A percentile compares a stretch with the other conserved stretches of the same genome.
These are phyloP conservation scores for Rallus crepitans DNA, from an alignment of 2,797 vertebrate species.

Conservation along the genomic window DNA sequence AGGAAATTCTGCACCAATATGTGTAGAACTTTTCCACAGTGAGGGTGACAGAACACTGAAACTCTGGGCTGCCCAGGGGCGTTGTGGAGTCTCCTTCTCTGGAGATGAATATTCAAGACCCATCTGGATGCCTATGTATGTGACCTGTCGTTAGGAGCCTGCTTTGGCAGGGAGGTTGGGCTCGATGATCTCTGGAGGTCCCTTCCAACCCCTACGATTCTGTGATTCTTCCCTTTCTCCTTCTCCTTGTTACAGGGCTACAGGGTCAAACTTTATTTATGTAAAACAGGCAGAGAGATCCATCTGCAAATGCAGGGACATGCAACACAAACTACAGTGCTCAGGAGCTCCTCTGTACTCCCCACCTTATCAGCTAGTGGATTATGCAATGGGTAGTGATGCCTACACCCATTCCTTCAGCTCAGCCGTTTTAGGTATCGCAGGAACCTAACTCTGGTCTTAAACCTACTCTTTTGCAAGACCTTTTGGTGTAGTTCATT, in stretches of 20 bases:
- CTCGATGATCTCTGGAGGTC: too few relatives aligned
- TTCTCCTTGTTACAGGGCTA: neutral
- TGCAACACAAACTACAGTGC: neutral
- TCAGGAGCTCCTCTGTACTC: neutral
- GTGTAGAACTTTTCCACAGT: too few relatives aligned
- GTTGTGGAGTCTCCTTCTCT: too few relatives aligned
- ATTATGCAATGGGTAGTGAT: neutral
- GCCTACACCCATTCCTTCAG: neutral
- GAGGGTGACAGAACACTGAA: too few relatives aligned
- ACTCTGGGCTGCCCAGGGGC: too few relatives aligned
- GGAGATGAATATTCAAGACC: too few relatives aligned
- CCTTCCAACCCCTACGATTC: too few relatives aligned
- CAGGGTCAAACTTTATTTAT: neutral
- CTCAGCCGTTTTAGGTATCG: neutral
- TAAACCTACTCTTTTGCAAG: neutral
- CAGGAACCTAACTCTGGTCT: neutral
- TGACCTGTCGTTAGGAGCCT: too few relatives aligned
- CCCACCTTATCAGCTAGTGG: neutral
- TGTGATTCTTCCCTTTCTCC: neutral
- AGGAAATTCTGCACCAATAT: too few relatives aligned
- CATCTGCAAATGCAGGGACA: neutral
- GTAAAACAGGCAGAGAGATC: neutral
- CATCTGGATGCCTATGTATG: too few relatives aligned
- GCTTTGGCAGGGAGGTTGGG: too few relatives aligned
- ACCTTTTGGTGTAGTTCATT: neutral